Conservation (phyloP, 2,888 invertebrate species). For the Kryphioiulus occultus region DNA sequence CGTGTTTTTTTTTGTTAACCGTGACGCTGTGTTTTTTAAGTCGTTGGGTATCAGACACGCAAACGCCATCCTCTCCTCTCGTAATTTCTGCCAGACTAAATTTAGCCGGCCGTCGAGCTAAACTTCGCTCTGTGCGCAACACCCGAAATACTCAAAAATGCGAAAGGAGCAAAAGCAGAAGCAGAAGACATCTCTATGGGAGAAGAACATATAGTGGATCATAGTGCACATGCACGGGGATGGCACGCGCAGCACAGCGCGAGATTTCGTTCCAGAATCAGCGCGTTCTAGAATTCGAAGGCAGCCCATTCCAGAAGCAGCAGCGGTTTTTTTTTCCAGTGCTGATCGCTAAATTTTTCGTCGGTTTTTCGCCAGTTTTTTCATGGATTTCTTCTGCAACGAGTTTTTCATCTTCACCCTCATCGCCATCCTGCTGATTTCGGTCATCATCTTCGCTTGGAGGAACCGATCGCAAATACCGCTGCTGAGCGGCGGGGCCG, state of each 20-base stretch:
- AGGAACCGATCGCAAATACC: not conserved
- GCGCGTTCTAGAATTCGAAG: not conserved
- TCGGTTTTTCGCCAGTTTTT: not conserved
- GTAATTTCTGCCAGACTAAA: slow-evolving; percentile 26
- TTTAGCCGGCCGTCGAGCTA: slow-evolving; percentile 2
- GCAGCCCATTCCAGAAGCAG: not conserved
- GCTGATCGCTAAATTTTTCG: not conserved
- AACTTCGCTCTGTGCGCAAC: not conserved
- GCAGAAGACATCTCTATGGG: no score
- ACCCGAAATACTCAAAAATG: slow-evolving; percentile 19
- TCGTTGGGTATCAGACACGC: slow-evolving; percentile 11
- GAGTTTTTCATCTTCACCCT: not conserved
- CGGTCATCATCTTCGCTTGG: not conserved
- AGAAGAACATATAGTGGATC: no score
- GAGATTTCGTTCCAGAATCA: not conserved
- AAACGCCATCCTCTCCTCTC: slow-evolving; percentile 12
- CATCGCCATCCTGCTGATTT: not conserved
- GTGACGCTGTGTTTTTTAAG: not conserved
- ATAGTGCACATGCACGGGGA: no score
- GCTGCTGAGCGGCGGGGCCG: not conserved
- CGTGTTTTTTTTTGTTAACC: not conserved
- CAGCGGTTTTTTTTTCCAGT: not conserved
- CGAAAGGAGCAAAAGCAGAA: not conserved
- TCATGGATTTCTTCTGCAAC: not conserved
- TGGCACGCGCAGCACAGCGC: not conserved